These are phyloP conservation scores for Holcopasites calliopsidis DNA, from an alignment of 1,140 invertebrate species.

Conservation along the genomic window DNA sequence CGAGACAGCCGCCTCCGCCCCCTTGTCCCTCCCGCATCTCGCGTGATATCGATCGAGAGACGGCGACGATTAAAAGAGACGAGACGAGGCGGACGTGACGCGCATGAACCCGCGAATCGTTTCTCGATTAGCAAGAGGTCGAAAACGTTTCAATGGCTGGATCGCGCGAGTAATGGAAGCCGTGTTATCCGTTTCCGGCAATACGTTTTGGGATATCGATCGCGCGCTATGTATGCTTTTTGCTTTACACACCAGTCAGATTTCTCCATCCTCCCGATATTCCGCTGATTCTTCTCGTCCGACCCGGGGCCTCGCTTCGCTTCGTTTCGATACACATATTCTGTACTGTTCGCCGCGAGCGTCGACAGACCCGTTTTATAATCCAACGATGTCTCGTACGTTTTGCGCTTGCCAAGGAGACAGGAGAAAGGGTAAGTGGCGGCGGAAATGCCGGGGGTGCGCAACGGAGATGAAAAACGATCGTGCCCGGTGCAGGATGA, in stretches of 20 bases:
- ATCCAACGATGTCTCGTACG: conserved; percentile 2
- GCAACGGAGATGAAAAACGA: background rate
- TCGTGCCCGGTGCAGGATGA: background rate
- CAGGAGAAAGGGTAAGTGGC: too few species aligned
- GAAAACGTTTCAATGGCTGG: background rate
- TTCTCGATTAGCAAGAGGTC: conserved; percentile 24
- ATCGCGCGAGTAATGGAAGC: conserved; percentile 25
- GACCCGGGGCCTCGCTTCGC: background rate
- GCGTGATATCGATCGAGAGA: background rate
- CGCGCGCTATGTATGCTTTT: conserved; percentile 1
- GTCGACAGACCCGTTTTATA: background rate
- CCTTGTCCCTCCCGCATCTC: too few species aligned
- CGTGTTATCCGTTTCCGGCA: conserved; percentile 4
- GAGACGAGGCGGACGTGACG: background rate
- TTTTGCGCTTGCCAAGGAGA: background rate
- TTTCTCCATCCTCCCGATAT: conserved; percentile 25
- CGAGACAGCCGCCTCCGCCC: too few species aligned
- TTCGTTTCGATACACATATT: background rate
- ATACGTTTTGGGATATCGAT: conserved; percentile 8
- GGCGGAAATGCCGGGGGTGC: too few species aligned
- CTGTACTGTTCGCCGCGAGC: background rate
- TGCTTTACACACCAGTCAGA: conserved; percentile 8
- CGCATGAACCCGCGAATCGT: conserved; percentile 18
- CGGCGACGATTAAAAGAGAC: background rate
- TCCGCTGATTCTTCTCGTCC: background rate